A percentile compares a stretch with the other conserved stretches of the same genome.
Conservation (phyloP, 2,113 vertebrate genomes). For the Entomyzon cyanotis region DNA sequence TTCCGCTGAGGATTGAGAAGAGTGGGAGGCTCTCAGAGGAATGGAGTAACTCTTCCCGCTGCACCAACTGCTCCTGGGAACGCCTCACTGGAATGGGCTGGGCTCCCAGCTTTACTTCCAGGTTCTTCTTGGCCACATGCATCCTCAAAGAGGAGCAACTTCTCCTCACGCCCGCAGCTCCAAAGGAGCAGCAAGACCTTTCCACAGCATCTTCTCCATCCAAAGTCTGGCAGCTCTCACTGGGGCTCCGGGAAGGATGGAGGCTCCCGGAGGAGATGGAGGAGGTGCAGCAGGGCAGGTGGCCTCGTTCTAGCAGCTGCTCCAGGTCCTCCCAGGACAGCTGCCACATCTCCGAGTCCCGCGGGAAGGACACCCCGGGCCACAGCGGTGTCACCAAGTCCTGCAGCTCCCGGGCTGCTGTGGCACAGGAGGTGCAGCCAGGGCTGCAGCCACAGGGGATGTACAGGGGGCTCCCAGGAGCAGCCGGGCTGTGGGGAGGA, state of each 20-base stretch:
- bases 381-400: not conserved
- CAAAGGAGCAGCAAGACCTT: accelerated
- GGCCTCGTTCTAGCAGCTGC: not conserved
- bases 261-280: not conserved
- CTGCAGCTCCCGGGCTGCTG: not conserved
- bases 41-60: accelerated
- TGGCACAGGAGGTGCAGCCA: not conserved
- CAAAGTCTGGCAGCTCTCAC: accelerated
- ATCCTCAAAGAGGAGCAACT: not conserved
- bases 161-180: accelerated
- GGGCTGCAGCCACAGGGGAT: not conserved
- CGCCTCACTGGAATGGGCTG: accelerated
- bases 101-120: not conserved
- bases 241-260: accelerated
- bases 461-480: not conserved
- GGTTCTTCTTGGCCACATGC: not conserved
- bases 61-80: not conserved
- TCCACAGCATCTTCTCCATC: accelerated
- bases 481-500: not conserved
- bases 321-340: not conserved
- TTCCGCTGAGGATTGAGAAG: not conserved
- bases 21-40: not conserved
- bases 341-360: not conserved
- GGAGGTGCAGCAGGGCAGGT: not conserved
- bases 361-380: not conserved